phyloP scores from a whole-genome alignment of 2,113 vertebrate genomes.

The Equus quagga region DNA sequence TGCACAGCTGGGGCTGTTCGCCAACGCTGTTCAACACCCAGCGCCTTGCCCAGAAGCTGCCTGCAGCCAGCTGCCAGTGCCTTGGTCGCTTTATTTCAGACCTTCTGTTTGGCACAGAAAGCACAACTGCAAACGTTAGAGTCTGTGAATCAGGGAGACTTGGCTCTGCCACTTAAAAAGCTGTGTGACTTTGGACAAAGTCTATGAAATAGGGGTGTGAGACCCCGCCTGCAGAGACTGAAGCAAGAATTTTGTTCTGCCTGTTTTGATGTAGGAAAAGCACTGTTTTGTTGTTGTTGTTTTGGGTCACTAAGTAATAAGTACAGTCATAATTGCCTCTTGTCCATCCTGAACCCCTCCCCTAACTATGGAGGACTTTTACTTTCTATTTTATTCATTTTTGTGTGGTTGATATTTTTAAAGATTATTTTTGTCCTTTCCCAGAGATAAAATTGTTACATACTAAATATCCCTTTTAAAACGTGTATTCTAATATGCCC shows the following conservation, averaged over 20 bases:
- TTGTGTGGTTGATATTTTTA: not conserved
- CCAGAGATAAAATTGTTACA: not conserved
- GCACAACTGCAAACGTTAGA: not conserved
- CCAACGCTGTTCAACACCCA: not conserved
- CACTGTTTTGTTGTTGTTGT: not conserved
- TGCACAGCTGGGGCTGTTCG: not conserved
- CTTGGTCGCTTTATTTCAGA: constrained; percentile 7
- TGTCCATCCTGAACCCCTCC: not conserved
- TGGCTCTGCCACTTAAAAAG: not conserved
- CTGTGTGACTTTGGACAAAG: not conserved
- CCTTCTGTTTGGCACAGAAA: not conserved
- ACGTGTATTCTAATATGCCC: not conserved
- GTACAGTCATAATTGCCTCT: not conserved
- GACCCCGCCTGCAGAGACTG: not conserved
- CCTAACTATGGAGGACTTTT: not conserved
- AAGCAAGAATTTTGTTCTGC: not conserved
- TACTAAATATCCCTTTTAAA: not conserved
- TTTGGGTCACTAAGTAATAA: not conserved
- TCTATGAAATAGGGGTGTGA: not conserved
- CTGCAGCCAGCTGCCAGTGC: not conserved
- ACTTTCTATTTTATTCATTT: not conserved
- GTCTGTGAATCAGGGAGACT: not conserved
- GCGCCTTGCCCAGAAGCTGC: not conserved
- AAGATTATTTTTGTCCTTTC: constrained; percentile 17
- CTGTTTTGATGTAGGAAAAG: not conserved